These are phyloP conservation scores for Eudasyphora cyanicolor DNA, from an alignment of 2,888 invertebrate species.

Conservation along the genomic window DNA sequence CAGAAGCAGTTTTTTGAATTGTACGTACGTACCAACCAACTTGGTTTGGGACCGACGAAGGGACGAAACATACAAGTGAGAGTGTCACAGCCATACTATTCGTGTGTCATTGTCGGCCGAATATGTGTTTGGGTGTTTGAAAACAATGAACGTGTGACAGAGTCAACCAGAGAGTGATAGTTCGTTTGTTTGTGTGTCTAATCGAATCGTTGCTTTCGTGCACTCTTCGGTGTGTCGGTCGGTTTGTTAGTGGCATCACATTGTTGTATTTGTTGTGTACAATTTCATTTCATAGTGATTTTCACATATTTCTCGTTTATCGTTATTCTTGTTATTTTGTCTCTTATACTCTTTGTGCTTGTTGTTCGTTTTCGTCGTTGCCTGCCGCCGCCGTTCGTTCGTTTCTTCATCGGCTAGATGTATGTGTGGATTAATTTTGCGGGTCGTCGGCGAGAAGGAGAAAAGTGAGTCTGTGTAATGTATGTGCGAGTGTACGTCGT, in stretches of 20 bases:
- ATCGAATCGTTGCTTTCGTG: conserved; percentile 47
- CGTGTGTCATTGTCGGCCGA: conserved; percentile 44
- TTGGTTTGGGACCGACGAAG: conserved; percentile 15
- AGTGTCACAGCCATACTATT: conserved; percentile 54
- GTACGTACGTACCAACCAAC: conserved; percentile 26
- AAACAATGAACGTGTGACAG: conserved; percentile 56
- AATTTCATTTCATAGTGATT: conserved; percentile 45
- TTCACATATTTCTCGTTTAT: conserved; percentile 39
- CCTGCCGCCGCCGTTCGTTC: neutral
- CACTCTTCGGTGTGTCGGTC: conserved; percentile 37
- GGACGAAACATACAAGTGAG: conserved; percentile 52
- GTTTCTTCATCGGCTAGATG: neutral
- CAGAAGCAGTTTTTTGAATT: conserved; percentile 42
- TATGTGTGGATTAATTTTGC: conserved; percentile 5
- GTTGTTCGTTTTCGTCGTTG: conserved; percentile 20
- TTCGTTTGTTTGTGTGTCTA: conserved; percentile 12
- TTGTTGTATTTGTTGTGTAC: conserved; percentile 54
- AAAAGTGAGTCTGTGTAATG: conserved; percentile 11
- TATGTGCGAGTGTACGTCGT: conserved; percentile 19
- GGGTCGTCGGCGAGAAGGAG: neutral
- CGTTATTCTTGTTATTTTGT: conserved; percentile 41
- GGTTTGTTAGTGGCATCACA: conserved; percentile 43
- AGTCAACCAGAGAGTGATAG: conserved; percentile 50
- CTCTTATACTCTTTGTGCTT: conserved; percentile 6
- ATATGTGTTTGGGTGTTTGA: conserved; percentile 26